Evolutionary conservation across 2,113 vertebrate species (phyloP).

Genomic region (Macquaria ambigua): DNA sequence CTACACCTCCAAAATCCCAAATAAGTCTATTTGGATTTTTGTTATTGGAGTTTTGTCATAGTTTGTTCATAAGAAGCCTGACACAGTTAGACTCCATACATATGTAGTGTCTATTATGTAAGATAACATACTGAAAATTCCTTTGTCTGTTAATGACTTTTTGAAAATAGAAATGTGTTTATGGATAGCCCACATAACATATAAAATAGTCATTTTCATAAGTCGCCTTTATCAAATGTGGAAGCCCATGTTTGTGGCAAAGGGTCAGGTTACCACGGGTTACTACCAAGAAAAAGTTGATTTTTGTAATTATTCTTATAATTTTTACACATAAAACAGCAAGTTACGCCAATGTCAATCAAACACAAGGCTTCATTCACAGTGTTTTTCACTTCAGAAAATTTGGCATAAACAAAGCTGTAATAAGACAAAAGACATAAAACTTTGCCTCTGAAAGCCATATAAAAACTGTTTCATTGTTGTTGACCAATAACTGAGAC

Average conservation of each 20-base stretch:
- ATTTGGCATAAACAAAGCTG: background rate
- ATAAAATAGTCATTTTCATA: background rate
- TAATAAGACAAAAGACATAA: background rate
- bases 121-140: background rate
- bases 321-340: background rate
- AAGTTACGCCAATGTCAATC: background rate
- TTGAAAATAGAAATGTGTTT: background rate
- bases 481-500: constrained; percentile 70
- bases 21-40: background rate
- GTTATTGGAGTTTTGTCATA: background rate
- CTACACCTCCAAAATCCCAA: background rate
- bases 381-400: background rate
- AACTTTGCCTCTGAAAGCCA: constrained; percentile 1
- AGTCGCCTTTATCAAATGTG: background rate
- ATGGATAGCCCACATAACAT: background rate
- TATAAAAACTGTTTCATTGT: constrained; percentile 57
- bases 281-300: background rate
- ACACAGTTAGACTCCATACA: background rate
- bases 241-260: background rate
- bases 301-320: background rate
- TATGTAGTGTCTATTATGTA: background rate
- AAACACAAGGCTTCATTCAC: background rate
- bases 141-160: no score
- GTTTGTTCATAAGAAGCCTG: background rate
- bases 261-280: no score